Evolutionary conservation across 2,888 invertebrate genomes (phyloP), one percentile per base, ranked within the genome.

Genomic region (Drosophila birchii): DNA sequence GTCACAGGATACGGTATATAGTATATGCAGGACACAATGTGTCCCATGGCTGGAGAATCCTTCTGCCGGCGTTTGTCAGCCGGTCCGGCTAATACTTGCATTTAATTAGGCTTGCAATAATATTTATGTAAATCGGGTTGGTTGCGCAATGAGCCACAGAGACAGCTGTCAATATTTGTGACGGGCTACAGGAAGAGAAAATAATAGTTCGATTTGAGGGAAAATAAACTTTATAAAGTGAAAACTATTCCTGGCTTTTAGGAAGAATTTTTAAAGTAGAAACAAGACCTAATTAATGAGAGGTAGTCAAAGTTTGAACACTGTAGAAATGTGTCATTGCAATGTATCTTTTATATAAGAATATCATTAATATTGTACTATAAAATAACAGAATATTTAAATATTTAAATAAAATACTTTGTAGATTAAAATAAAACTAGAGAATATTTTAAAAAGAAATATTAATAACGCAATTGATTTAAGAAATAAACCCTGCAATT

Each of bases 71-170:
- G 59, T 70, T 68, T 59, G 55, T 57, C 72, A 78, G 57, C 57
- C 57, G 64, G 72, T 9, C 16, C 64, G 71, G 70, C 78, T 79
- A 86, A 81, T 87, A 84, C 83, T 89, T 81, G 81, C 88, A 82
- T 88, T 90, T 90, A 90, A 90, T 90, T 90, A 90, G 90, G 88
- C 88, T 89, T 90, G 79, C 85, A 90, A 89, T 82, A 90, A 90
- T 90, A 90, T 90, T 89, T 90, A 87, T 86, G 86, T 86, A 86
- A 89, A 86, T 86, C 88, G 78, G 76, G 80, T 79, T 80, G 81
- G 81, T 70, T 73, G 72, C 80, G 80, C 80, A 76, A 76, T 75
- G 60, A 83, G 69, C 49, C 39, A 55, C 64, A 45, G 45, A 45
- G 54, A 60, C 57, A 71, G 51, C 43, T 70, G 47, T 60, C 64